Percentiles rank a stretch among this genome's conserved stretches.
Conservation (phyloP, 2,888 invertebrate species). For the Endomychus coccineus region DNA sequence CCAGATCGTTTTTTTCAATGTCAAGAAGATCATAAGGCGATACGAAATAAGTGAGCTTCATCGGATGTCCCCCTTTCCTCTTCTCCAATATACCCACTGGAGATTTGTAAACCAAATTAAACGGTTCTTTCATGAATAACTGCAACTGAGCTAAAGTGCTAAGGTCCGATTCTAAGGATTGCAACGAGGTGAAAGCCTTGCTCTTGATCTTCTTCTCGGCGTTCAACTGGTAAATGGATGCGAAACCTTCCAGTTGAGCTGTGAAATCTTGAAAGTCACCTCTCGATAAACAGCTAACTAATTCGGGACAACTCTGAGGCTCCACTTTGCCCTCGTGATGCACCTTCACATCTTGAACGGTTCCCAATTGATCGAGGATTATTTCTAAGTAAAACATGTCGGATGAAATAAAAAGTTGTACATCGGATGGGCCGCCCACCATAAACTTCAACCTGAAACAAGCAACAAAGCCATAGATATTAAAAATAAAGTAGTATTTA, state of each 20-base stretch:
- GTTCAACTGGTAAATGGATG: conserved; percentile 87
- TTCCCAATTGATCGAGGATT: conserved; percentile 72
- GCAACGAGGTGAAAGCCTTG: conserved; percentile 87
- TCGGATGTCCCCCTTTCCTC: conserved; percentile 81
- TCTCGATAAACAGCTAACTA: conserved; percentile 72
- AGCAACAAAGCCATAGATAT: too few relatives aligned
- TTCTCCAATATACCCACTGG: conserved; percentile 81
- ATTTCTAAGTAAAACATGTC: conserved; percentile 97
- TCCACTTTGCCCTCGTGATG: conserved; percentile 85
- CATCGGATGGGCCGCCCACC: conserved; percentile 72
- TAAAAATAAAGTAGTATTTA: too few relatives aligned
- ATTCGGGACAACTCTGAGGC: conserved; percentile 80
- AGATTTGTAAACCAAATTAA: conserved; percentile 76
- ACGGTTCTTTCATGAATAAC: conserved; percentile 61
- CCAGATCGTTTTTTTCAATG: conserved; percentile 62
- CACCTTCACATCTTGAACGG: conserved; percentile 82
- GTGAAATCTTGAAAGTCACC: conserved; percentile 91
- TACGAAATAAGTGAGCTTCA: conserved; percentile 90
- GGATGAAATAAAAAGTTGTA: conserved; percentile 83
- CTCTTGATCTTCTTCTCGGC: conserved; percentile 92
- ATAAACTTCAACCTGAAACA: conserved; percentile 70
- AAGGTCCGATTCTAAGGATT: conserved; percentile 86
- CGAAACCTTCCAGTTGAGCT: conserved; percentile 74
- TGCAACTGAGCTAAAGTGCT: conserved; percentile 72
- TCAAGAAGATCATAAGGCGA: conserved; percentile 87